Conservation (phyloP, 2,797 vertebrate species). For the Enteromius radiatus region DNA sequence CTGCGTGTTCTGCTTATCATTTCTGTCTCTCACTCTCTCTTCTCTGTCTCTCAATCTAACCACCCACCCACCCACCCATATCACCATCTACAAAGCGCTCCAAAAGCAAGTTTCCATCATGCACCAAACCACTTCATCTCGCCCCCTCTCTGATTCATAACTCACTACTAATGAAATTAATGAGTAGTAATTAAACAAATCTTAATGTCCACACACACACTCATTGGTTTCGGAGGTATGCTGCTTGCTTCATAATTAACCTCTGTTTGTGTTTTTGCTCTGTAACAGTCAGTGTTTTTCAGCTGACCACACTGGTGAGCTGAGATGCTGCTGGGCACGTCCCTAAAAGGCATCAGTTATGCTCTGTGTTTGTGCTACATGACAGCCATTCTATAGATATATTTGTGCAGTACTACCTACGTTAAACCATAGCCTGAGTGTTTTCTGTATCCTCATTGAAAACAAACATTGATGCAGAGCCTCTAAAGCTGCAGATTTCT, state of each 20-base stretch:
- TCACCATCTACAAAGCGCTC: not conserved
- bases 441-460: not conserved
- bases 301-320: not conserved
- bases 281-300: not conserved
- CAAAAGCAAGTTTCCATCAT: constrained; percentile 27
- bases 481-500: not conserved
- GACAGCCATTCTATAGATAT: constrained; percentile 12
- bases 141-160: constrained; percentile 48
- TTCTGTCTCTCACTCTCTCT: constrained; percentile 15
- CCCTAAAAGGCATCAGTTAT: constrained; percentile 17
- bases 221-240: constrained; percentile 31
- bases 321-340: not conserved
- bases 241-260: constrained; percentile 22
- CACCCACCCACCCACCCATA: constrained; percentile 31
- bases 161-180: constrained; percentile 71
- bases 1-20: constrained; percentile 11
- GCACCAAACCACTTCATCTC: constrained; percentile 40
- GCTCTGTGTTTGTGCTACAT: not conserved
- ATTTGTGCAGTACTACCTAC: not conserved
- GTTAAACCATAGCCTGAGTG: not conserved
- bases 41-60: constrained; percentile 6
- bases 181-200: constrained; percentile 73
- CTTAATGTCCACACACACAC: not conserved
- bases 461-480: constrained; percentile 15
- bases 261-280: constrained; percentile 16